Evolutionary conservation across 2,888 invertebrate genomes (phyloP).

Genomic region (Cremastinae sp.): DNA sequence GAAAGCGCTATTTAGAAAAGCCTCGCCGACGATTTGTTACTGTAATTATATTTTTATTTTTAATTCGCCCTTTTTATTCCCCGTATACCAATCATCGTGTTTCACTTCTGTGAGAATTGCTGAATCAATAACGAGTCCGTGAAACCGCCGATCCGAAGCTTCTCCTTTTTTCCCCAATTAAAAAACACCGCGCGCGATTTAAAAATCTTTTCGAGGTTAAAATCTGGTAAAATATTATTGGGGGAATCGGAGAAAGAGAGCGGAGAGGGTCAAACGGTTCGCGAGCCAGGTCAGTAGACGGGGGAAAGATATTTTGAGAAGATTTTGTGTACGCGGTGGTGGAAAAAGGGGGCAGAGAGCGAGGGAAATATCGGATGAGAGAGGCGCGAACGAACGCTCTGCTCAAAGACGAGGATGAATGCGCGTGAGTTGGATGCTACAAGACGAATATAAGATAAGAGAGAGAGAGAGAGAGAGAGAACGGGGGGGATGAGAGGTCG

Average conservation of each 20-base stretch:
- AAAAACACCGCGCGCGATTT: background rate
- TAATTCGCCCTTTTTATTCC: background rate
- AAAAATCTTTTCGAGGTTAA: background rate
- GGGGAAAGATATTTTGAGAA: slow-evolving; percentile 62
- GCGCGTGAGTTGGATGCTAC: slow-evolving; percentile 6
- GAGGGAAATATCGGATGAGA: slow-evolving; percentile 34
- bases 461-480: slow-evolving; percentile 59
- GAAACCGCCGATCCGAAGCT: no score
- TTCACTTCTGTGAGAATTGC: no score
- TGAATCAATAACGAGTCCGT: no score
- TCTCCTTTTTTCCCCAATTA: background rate
- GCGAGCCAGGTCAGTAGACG: slow-evolving; percentile 46
- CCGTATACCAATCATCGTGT: no score
- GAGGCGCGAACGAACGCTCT: slow-evolving; percentile 35
- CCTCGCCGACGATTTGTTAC: background rate
- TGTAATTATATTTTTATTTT: background rate
- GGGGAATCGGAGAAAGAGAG: background rate
- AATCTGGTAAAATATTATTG: slow-evolving; percentile 6
- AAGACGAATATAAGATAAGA: slow-evolving; percentile 43
- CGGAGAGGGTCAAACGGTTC: slow-evolving; percentile 41
- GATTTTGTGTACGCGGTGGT: slow-evolving; percentile 18
- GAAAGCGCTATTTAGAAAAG: background rate
- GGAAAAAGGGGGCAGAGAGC: background rate
- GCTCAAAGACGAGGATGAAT: slow-evolving; percentile 42
- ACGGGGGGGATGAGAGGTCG: slow-evolving; percentile 66